Evolutionary conservation across 2,888 invertebrate species (phyloP), one percentile per base, ranked within the genome.

Genomic region (Aphidoletes aphidimyza): DNA sequence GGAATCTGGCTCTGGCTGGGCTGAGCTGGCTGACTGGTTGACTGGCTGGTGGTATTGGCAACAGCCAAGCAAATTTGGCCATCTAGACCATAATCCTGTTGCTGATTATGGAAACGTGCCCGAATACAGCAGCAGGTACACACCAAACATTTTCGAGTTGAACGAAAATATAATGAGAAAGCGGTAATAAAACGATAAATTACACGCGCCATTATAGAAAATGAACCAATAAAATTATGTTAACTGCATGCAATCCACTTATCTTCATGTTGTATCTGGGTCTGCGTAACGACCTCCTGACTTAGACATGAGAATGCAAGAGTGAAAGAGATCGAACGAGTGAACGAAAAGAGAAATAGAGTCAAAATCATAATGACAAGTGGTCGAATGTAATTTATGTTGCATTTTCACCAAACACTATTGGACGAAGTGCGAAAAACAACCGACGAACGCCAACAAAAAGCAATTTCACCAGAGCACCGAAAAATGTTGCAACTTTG

Each of bases 191-290:
- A 69, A 69, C 69, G 69, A 69, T 69, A 69, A 69, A 69, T 69
- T 69, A 69, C 69, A 69, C n/a, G 69, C 30, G 69, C 69, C 69
- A 69, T 69, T 69, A 69, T 34, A 30, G 69, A 69, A 30, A 69
- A 69, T 69, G 69, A 69, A 69, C 69, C 69, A 69, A 69, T 69
- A 69, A 69, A 69, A 69, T 69, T 69, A 69, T 69, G 69, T 30
- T 69, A 69, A 34, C 69, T 30, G 69, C 69, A 69, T 69, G 69
- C 69, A 17, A 30, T 69, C 30, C 69, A 69, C 69, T 69, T 69
- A 69, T 69, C 69, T 69, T 69, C 54, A n/a, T 22, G 30, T 69
- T 69, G 34, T 69, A 69, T 69, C 69, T 69, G 30, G 34, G 11
- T 30, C 34, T 69, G 17, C 17, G 14, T 69, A 69, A 69, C 34